Evolutionary conservation across 1,140 invertebrate species (phyloP).

Genomic region (Drosophila elegans): DNA sequence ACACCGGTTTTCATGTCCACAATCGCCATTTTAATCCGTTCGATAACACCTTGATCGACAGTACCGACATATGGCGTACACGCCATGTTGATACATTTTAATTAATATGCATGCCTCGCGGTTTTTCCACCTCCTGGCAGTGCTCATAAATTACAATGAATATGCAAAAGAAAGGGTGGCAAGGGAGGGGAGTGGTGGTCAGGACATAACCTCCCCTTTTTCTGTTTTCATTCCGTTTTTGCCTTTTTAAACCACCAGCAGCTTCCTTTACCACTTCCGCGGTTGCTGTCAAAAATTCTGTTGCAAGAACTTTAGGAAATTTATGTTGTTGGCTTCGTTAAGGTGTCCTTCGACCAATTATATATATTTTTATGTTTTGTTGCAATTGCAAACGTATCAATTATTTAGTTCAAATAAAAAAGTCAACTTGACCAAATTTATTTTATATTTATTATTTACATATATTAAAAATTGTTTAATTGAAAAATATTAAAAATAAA

Average conservation of each 20-base stretch:
- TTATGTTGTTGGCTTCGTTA: background rate
- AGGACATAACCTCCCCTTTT: background rate
- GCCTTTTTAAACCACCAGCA: background rate
- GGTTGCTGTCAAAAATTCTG: constrained; percentile 1
- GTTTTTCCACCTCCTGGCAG: background rate
- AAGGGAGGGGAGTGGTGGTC: background rate
- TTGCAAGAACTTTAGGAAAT: background rate
- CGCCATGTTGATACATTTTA: background rate
- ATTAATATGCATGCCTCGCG: constrained; percentile 7
- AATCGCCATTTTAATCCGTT: background rate
- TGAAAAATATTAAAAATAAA: no score
- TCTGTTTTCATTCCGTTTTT: background rate
- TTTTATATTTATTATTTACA: no score
- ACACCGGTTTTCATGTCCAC: background rate
- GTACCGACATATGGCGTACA: background rate
- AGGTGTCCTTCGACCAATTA: background rate
- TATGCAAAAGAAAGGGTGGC: background rate
- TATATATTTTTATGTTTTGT: no score
- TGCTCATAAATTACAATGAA: constrained; percentile 3
- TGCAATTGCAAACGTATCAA: no score
- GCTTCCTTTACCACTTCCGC: constrained; percentile 2
- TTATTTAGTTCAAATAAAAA: no score
- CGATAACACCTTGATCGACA: background rate
- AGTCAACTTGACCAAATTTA: no score
- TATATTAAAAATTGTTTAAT: no score